phyloP scores from a whole-genome alignment of 2,113 vertebrate genomes.

The Odocoileus virginianus region DNA sequence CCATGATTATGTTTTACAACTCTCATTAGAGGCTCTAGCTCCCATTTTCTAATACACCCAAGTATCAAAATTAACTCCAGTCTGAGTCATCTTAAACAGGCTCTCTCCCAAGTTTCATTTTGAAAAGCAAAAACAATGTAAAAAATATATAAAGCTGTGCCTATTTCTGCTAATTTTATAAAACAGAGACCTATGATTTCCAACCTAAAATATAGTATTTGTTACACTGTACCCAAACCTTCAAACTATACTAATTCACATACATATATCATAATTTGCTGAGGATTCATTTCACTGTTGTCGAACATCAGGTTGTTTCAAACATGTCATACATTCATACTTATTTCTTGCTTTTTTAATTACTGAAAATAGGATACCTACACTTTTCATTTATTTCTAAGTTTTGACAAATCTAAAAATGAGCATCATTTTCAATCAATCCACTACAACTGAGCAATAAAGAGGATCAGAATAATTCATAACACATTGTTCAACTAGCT shows the following conservation, averaged over 20 bases:
- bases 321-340: background rate
- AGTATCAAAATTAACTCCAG: constrained; percentile 49
- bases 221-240: background rate
- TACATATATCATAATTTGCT: background rate
- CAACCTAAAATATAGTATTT: background rate
- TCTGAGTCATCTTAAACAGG: constrained; percentile 20
- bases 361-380: background rate
- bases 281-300: background rate
- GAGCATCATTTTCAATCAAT: background rate
- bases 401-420: background rate
- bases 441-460: background rate
- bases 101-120: constrained; percentile 49
- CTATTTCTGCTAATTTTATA: background rate
- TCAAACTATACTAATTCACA: background rate
- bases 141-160: background rate
- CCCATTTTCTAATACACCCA: background rate
- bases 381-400: constrained; percentile 4
- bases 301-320: background rate
- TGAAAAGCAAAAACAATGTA: background rate
- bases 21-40: background rate
- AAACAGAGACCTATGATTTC: background rate
- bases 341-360: background rate
- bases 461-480: background rate
- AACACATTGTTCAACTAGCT: background rate
- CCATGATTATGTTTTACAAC: background rate